Evolutionary conservation across 2,888 invertebrate genomes (phyloP).

Genomic region (Marasmarcha lunaedactyla): DNA sequence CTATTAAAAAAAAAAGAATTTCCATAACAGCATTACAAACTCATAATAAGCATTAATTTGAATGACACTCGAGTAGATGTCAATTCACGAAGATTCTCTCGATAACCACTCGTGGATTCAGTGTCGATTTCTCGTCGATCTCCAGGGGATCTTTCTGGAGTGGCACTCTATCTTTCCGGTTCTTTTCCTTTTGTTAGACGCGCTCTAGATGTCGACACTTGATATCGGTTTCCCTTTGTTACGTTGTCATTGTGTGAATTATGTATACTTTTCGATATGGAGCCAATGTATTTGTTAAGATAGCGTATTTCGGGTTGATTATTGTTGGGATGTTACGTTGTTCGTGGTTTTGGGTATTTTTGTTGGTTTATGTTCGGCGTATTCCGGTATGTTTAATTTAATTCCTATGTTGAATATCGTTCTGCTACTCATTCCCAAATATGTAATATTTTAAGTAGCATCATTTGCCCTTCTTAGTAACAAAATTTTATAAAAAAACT

Average conservation of each 20-base stretch:
- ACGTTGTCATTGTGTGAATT: conserved; percentile 45
- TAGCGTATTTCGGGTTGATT: no score
- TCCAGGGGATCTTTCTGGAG: conserved; percentile 25
- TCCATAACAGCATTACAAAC: no score
- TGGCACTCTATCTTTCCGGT: conserved; percentile 60
- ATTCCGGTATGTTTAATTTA: no score
- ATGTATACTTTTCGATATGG: conserved; percentile 17
- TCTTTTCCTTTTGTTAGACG: conserved; percentile 52
- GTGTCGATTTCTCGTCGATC: background rate
- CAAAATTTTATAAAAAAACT: no score
- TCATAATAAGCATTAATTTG: conserved; percentile 7
- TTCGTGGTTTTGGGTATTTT: no score
- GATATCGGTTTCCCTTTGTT: conserved; percentile 52
- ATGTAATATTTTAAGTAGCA: no score
- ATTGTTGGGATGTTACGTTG: no score
- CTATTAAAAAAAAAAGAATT: no score
- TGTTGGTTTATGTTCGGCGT: no score
- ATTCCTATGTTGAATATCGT: no score
- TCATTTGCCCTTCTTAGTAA: no score
- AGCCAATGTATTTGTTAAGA: conserved; percentile 12
- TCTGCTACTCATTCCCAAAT: no score
- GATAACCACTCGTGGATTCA: conserved; percentile 10
- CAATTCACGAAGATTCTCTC: conserved; percentile 54
- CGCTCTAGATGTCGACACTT: conserved; percentile 45
- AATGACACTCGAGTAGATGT: conserved; percentile 32